Base-by-base conservation (phyloP, 2,888 invertebrate species). In the Spodoptera littoralis region DNA sequence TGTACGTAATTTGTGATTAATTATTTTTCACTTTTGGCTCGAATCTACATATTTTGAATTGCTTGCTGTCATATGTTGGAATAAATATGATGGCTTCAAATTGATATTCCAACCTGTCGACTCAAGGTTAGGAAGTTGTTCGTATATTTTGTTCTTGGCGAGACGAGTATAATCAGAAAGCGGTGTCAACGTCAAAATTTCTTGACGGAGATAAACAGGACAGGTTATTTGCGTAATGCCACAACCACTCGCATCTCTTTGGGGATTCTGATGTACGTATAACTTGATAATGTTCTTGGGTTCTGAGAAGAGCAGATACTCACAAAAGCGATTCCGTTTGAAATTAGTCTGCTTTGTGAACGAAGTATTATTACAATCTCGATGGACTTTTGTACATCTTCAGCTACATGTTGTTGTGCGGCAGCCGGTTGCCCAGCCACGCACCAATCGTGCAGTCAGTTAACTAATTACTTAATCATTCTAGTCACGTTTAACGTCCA, bases 121-220 rank as follows among this genome's bases (percentile, higher is more conserved):
- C 42, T 24, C 13, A 60, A 48, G 22, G 50, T 49, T 51, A n/a
- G 4, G 9, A 45, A 60, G 49, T 49, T 58, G 42, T 54, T 46
- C 42, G 22, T 55, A 54, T 51, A 71, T 74, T 69, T 69, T 55
- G 54, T 62, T 69, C 56, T 46, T 55, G 36, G 36, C 45, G 27
- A 52, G 41, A 54, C 44, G 46, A 53, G 45, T 58, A 49, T 55
- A 51, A 74, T 71, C 70, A 57, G 42, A 74, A 54, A 57, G 41
- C 46, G 46, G 30, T 56, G 58, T 70, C 76, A 55, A 63, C 48
- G 70, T 71, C 56, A 70, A 52, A 50, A 57, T 65, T 45, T 63
- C 30, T n/a, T 44, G 56, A 56, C 55, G 11, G 43, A 50, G 36
- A 56, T 54, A 47, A 60, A 70, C 55, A 65, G 27, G 56, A 57